Percentiles rank a stretch among this genome's conserved stretches.
Evolutionary conservation across 2,888 invertebrate genomes (phyloP).

Genomic region (Trachelus stipa): DNA sequence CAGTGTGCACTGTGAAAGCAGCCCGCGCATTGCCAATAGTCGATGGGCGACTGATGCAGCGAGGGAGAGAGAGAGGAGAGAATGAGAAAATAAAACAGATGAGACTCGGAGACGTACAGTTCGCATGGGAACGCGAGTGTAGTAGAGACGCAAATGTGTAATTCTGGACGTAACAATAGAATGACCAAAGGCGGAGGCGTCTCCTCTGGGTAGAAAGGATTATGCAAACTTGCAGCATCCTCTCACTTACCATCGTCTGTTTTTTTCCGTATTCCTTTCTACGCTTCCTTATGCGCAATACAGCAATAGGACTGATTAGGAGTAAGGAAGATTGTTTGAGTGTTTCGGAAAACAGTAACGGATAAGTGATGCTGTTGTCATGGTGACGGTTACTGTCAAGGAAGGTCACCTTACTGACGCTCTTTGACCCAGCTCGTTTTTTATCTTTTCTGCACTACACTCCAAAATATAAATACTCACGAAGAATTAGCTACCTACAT

Average conservation of each 20-base stretch:
- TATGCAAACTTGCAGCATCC: conserved; percentile 6
- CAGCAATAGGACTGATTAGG: neutral
- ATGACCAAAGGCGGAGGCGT: conserved; percentile 1
- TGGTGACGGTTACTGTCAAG: neutral
- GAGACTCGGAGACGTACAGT: neutral
- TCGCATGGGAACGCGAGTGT: neutral
- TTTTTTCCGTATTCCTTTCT: neutral
- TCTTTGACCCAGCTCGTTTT: no score
- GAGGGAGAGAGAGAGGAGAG: conserved; percentile 22
- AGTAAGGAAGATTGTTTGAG: neutral
- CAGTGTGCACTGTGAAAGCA: neutral
- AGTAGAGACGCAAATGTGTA: conserved; percentile 6
- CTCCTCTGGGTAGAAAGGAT: neutral
- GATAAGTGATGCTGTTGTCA: neutral
- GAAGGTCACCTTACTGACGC: no score
- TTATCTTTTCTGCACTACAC: no score
- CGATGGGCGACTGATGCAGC: conserved; percentile 2
- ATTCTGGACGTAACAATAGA: conserved; percentile 16
- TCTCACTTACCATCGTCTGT: neutral
- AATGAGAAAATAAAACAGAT: conserved; percentile 4
- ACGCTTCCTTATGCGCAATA: neutral
- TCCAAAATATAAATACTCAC: no score
- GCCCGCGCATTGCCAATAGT: conserved; percentile 13
- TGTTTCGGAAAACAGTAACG: neutral
- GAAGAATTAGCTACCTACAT: no score